A percentile compares a stretch with the other conserved stretches of the same genome.
phyloP scores from a whole-genome alignment of 2,888 invertebrate genomes.

The Urechis unicinctus region DNA sequence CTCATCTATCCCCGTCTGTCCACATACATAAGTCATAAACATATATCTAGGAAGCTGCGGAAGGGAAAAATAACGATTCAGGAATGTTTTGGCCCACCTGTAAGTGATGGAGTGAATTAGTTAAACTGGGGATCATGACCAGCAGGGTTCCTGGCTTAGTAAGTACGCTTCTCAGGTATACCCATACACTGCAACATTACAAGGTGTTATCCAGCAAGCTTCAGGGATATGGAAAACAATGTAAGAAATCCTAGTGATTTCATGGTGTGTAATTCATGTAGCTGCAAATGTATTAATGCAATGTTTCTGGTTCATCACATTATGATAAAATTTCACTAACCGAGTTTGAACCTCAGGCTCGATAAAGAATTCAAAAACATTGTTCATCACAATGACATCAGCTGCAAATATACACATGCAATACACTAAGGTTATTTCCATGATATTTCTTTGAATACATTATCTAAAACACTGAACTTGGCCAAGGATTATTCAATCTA shows the following conservation, averaged over 20 bases:
- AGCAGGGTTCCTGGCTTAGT: slow-evolving; percentile 57
- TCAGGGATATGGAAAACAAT: not conserved
- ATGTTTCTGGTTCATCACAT: too few relatives aligned
- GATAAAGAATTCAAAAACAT: slow-evolving; percentile 67
- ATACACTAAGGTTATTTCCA: not conserved
- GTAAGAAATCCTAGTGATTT: slow-evolving; percentile 14
- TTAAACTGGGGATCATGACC: slow-evolving; percentile 59
- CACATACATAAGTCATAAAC: too few relatives aligned
- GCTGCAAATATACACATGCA: slow-evolving; percentile 41
- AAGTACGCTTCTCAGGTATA: slow-evolving; percentile 56
- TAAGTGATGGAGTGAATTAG: slow-evolving; percentile 51
- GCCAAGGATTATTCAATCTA: too few relatives aligned
- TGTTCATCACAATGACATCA: slow-evolving; percentile 62
- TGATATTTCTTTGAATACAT: not conserved
- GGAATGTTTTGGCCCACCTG: slow-evolving; percentile 1
- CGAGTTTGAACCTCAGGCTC: slow-evolving; percentile 58
- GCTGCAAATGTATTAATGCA: too few relatives aligned
- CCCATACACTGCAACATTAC: slow-evolving; percentile 54
- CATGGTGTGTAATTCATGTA: too few relatives aligned
- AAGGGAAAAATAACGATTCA: too few relatives aligned
- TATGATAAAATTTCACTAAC: too few relatives aligned
- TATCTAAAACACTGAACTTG: not conserved
- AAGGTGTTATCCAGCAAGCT: not conserved
- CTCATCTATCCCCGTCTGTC: not conserved
- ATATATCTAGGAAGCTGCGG: not conserved